Conservation (phyloP, 2,888 invertebrate genomes). For the Aleiodes leptofemur region DNA sequence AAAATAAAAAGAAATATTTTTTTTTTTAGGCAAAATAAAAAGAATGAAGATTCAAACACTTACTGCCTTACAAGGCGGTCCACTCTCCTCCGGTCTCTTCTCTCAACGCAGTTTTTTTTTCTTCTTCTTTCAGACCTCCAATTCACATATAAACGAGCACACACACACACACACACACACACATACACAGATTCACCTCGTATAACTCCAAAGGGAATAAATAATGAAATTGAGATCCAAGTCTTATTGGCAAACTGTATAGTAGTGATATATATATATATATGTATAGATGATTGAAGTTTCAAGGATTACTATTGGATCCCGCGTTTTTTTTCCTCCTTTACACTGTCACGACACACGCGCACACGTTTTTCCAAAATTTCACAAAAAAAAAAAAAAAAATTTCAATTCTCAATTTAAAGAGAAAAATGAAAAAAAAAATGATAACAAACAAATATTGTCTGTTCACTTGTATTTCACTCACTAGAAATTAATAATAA, state of each 20-base stretch:
- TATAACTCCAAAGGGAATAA: neutral
- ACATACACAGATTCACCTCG: neutral
- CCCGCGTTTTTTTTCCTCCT: slow-evolving; percentile 9
- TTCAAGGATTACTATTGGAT: slow-evolving; percentile 4
- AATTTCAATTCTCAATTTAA: no score
- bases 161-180: neutral
- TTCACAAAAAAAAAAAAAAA: neutral
- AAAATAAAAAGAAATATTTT: slow-evolving; percentile 36
- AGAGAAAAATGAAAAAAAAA: no score
- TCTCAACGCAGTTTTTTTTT: slow-evolving; percentile 36
- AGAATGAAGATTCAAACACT: slow-evolving; percentile 53
- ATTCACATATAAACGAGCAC: neutral
- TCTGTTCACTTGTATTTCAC: no score
- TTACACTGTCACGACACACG: slow-evolving; percentile 29
- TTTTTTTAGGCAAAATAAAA: neutral
- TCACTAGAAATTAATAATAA: no score
- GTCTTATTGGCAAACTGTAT: neutral
- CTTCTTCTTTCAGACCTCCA: slow-evolving; percentile 8
- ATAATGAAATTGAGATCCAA: neutral
- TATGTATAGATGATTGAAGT: neutral
- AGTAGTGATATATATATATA: neutral
- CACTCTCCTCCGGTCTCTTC: slow-evolving; percentile 34
- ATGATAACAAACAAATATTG: no score
- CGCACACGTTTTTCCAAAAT: neutral
- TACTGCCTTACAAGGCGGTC: slow-evolving; percentile 61